phyloP scores from a whole-genome alignment of 92 coral and sea anemone species.

The Heteractis magnifica region DNA sequence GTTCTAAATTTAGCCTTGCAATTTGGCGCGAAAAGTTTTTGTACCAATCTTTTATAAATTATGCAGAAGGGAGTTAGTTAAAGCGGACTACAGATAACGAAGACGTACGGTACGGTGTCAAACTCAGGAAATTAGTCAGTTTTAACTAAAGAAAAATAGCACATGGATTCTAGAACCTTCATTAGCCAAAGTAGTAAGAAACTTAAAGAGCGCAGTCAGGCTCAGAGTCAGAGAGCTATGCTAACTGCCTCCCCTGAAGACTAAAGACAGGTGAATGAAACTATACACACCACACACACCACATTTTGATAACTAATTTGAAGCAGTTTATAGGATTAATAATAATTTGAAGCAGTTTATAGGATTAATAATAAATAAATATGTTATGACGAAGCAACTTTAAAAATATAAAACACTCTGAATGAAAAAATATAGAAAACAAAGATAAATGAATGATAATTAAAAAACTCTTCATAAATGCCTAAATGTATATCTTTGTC shows the following conservation, averaged over 20 bases:
- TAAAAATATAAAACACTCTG: background rate
- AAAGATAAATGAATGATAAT: background rate
- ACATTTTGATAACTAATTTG: too few relatives aligned
- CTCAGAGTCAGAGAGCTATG: too few relatives aligned
- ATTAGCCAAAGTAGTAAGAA: background rate
- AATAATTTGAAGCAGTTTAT: background rate
- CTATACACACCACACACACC: too few relatives aligned
- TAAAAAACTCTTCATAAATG: background rate
- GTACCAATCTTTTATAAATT: background rate
- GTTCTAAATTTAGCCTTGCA: too few relatives aligned
- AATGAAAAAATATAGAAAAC: background rate
- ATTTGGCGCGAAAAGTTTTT: too few relatives aligned
- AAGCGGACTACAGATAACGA: background rate
- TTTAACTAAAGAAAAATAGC: background rate
- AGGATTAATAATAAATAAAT: background rate
- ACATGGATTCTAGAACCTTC: background rate
- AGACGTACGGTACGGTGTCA: background rate
- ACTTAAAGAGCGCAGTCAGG: background rate
- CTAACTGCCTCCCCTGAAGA: too few relatives aligned
- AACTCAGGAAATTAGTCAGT: background rate
- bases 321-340: background rate
- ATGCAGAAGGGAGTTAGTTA: background rate
- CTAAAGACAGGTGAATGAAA: too few relatives aligned
- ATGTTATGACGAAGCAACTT: background rate
- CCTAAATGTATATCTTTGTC: background rate